These are phyloP conservation scores for Portunus trituberculatus DNA, from an alignment of 1,140 invertebrate species.

Conservation along the genomic window DNA sequence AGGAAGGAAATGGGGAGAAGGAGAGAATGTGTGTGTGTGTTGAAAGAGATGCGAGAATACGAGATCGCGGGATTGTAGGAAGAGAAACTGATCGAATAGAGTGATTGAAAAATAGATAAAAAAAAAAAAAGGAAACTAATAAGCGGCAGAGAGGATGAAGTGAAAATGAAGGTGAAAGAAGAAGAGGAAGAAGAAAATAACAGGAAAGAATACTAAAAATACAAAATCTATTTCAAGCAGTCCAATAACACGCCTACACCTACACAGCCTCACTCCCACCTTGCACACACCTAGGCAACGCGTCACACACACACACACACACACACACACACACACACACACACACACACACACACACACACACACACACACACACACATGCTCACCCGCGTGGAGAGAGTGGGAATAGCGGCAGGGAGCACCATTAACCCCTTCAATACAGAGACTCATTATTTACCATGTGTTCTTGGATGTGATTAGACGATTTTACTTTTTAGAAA, in stretches of 20 bases:
- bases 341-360: slow-evolving; percentile 20
- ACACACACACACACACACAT: background rate
- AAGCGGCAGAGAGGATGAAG: background rate
- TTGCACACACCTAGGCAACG: background rate
- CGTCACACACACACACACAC: background rate
- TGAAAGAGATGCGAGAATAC: background rate
- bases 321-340: background rate
- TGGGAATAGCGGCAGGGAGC: too few species aligned
- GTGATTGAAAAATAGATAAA: background rate
- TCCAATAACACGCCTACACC: too few species aligned
- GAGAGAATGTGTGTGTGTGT: background rate
- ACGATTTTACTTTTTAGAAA: too few species aligned
- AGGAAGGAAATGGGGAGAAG: background rate
- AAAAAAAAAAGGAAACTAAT: too few species aligned
- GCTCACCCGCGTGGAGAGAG: too few species aligned
- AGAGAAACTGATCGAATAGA: background rate
- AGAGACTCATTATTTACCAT: too few species aligned
- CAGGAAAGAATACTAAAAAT: background rate
- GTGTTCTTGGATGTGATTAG: too few species aligned
- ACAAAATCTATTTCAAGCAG: too few species aligned
- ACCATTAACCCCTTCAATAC: too few species aligned
- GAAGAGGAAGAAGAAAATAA: background rate
- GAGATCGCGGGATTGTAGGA: background rate
- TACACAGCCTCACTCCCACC: too few species aligned
- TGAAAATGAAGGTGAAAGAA: background rate